Conservation (phyloP, 1,140 invertebrate genomes). For the Ylistrum balloti region DNA sequence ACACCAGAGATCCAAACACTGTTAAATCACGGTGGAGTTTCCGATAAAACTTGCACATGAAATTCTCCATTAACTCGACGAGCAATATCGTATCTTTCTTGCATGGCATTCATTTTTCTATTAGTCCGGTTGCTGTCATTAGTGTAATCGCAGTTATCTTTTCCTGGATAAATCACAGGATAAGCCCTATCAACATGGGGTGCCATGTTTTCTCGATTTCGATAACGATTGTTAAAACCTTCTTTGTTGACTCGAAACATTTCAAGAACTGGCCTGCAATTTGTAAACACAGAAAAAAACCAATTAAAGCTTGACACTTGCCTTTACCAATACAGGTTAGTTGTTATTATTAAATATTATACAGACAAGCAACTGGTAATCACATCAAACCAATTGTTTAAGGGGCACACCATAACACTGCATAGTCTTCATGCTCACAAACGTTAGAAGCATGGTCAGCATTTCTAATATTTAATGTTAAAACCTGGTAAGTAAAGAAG, state of each 20-base stretch:
- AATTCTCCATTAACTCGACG: constrained; percentile 73
- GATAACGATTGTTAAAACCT: constrained; percentile 77
- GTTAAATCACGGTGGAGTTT: constrained; percentile 49
- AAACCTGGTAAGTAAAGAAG: too few species aligned
- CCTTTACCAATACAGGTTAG: neutral
- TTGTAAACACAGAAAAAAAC: constrained; percentile 57
- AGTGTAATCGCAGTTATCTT: constrained; percentile 75
- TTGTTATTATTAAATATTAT: neutral
- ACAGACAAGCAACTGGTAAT: neutral
- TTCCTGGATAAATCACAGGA: constrained; percentile 75
- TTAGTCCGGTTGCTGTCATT: constrained; percentile 70
- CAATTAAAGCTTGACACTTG: constrained; percentile 28
- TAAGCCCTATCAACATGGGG: constrained; percentile 76
- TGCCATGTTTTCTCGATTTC: constrained; percentile 69
- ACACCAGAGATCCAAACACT: constrained; percentile 50
- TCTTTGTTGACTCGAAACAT: constrained; percentile 78
- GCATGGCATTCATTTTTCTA: constrained; percentile 71
- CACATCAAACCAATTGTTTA: neutral
- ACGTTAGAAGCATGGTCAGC: too few species aligned
- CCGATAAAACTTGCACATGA: constrained; percentile 60
- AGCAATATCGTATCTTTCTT: constrained; percentile 72
- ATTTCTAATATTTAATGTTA: too few species aligned
- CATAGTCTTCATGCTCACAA: too few species aligned
- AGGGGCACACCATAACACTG: neutral
- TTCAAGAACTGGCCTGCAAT: constrained; percentile 69